Conservation (phyloP, 1,140 invertebrate genomes). For the Bombus affinis region DNA sequence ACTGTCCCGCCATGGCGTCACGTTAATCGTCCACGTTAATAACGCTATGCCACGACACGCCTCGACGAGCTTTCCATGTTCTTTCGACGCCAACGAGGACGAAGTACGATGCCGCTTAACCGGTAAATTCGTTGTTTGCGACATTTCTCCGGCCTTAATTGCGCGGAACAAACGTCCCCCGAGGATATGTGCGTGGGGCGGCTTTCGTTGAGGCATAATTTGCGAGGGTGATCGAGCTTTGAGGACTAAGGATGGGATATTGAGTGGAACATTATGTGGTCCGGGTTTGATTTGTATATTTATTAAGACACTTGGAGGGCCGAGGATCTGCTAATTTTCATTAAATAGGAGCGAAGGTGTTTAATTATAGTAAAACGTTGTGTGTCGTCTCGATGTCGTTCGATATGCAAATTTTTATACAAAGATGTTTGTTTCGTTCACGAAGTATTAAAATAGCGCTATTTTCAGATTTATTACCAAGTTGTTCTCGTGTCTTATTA, state of each 20-base stretch:
- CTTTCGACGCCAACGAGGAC: neutral
- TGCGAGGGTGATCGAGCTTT: neutral
- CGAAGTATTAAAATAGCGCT: neutral
- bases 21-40: conserved; percentile 49
- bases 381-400: too few relatives aligned
- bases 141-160: neutral
- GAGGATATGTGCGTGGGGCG: neutral
- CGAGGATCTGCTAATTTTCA: too few relatives aligned
- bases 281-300: too few relatives aligned
- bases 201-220: neutral
- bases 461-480: neutral
- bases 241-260: neutral
- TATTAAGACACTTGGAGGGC: too few relatives aligned
- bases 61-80: conserved; percentile 18
- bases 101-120: neutral
- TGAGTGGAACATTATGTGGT: too few relatives aligned
- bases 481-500: neutral
- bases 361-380: too few relatives aligned
- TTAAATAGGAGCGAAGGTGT: too few relatives aligned
- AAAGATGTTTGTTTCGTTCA: neutral
- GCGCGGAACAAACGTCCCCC: neutral
- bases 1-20: neutral
- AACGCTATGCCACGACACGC: conserved; percentile 8
- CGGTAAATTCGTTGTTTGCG: neutral
- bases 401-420: neutral